A percentile compares a stretch with the other conserved stretches of the same genome.
phyloP scores from a whole-genome alignment of 2,797 vertebrate genomes.

The Typhlichthys eigenmanni region DNA sequence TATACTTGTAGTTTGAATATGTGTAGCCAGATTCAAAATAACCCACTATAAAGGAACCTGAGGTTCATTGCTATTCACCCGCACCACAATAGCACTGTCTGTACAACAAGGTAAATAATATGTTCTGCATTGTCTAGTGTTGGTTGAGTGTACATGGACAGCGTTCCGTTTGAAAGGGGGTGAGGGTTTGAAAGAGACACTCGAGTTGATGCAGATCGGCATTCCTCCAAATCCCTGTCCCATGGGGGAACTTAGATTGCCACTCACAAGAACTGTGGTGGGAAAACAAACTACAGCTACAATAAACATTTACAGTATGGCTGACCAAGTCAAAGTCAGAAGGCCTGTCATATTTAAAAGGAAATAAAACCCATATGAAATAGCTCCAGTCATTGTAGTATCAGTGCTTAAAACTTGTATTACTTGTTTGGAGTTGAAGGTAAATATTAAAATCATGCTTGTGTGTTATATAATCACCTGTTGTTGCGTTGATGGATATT shows the following conservation, averaged over 20 bases:
- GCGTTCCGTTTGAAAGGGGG: conserved; percentile 52
- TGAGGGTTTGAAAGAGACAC: conserved; percentile 43
- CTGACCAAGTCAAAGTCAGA: conserved; percentile 7
- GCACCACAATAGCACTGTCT: conserved; percentile 71
- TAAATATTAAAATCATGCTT: too few species aligned
- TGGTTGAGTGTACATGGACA: conserved; percentile 56
- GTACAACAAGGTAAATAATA: conserved; percentile 76
- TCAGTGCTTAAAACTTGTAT: too few species aligned
- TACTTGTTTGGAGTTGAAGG: too few species aligned
- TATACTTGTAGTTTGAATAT: conserved; percentile 66
- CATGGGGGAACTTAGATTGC: conserved; percentile 49
- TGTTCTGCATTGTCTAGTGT: conserved; percentile 69
- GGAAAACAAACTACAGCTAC: conserved; percentile 7
- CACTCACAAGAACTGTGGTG: conserved; percentile 28
- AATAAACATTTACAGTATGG: conserved; percentile 11
- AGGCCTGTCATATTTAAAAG: too few species aligned
- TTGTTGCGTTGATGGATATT: conserved; percentile 79
- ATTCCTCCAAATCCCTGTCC: conserved; percentile 66
- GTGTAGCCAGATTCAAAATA: conserved; percentile 62
- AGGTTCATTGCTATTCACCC: conserved; percentile 59
- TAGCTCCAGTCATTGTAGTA: too few species aligned
- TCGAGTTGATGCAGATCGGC: conserved; percentile 47
- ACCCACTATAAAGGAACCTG: conserved; percentile 58
- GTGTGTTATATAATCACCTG: conserved; percentile 75
- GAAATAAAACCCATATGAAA: too few species aligned